Conservation (phyloP, 1,140 invertebrate species). For the Drosophila tristis region DNA sequence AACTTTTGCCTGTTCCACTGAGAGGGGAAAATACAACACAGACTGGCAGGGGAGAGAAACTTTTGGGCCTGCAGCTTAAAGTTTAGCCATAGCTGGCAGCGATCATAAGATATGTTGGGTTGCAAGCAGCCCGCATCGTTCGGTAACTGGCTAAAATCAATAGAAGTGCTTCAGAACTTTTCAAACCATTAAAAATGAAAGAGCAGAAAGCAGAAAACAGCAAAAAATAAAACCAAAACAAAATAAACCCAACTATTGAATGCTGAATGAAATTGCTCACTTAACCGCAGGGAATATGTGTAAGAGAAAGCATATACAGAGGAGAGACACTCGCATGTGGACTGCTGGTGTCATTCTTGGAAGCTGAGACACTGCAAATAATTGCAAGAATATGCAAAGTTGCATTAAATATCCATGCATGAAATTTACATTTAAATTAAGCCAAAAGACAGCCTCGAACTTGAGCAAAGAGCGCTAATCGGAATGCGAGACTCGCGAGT, state of each 20-base stretch:
- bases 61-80: slow-evolving; percentile 12
- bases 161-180: slow-evolving; percentile 51
- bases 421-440: no score
- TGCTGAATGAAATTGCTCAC: background rate
- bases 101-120: slow-evolving; percentile 33
- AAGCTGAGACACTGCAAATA: no score
- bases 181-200: background rate
- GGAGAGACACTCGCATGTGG: no score
- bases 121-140: background rate
- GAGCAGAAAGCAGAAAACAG: background rate
- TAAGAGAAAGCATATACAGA: no score
- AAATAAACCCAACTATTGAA: slow-evolving; percentile 9
- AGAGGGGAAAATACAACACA: slow-evolving; percentile 13
- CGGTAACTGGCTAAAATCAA: slow-evolving; percentile 30
- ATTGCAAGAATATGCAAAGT: background rate
- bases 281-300: background rate
- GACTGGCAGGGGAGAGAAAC: slow-evolving; percentile 2
- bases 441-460: no score
- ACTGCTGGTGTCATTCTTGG: no score
- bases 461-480: no score
- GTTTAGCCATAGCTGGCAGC: slow-evolving; percentile 15
- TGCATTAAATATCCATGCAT: no score
- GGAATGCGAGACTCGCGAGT: no score
- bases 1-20: slow-evolving; percentile 30
- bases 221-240: slow-evolving; percentile 1